Evolutionary conservation across 1,140 invertebrate genomes (phyloP).

Genomic region (Penaeus chinensis): DNA sequence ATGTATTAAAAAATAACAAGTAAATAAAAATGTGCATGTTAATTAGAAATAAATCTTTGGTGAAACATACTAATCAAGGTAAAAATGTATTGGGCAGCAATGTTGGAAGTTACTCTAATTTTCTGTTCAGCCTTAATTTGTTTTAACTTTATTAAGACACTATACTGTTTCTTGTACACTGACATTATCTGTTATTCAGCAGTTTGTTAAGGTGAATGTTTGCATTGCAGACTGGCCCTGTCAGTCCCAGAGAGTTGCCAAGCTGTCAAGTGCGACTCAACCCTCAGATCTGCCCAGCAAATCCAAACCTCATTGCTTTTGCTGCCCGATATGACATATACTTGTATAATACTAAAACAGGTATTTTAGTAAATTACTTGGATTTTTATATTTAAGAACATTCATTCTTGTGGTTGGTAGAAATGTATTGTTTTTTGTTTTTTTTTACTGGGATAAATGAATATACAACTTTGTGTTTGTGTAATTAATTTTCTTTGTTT

Average conservation of each 20-base stretch:
- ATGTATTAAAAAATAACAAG: too few species aligned
- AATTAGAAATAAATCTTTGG: too few species aligned
- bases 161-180: not conserved
- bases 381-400: not conserved
- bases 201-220: not conserved
- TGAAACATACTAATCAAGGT: too few species aligned
- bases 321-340: slow-evolving; percentile 92
- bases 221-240: slow-evolving; percentile 56
- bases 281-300: slow-evolving; percentile 90
- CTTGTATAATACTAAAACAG: slow-evolving; percentile 82
- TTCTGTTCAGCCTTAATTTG: too few species aligned
- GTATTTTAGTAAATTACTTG: slow-evolving; percentile 67
- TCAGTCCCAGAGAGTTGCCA: slow-evolving; percentile 58
- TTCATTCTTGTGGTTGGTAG: not conserved
- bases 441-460: not conserved
- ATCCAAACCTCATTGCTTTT: slow-evolving; percentile 88
- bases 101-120: too few species aligned
- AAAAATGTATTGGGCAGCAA: too few species aligned
- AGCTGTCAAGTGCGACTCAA: slow-evolving; percentile 79
- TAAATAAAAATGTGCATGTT: too few species aligned
- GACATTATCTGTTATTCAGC: not conserved
- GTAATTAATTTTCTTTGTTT: too few species aligned
- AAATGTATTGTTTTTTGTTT: not conserved
- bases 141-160: too few species aligned
- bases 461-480: too few species aligned